phyloP scores from a whole-genome alignment of 1,140 invertebrate genomes.

The Dufourea novaeangliae region DNA sequence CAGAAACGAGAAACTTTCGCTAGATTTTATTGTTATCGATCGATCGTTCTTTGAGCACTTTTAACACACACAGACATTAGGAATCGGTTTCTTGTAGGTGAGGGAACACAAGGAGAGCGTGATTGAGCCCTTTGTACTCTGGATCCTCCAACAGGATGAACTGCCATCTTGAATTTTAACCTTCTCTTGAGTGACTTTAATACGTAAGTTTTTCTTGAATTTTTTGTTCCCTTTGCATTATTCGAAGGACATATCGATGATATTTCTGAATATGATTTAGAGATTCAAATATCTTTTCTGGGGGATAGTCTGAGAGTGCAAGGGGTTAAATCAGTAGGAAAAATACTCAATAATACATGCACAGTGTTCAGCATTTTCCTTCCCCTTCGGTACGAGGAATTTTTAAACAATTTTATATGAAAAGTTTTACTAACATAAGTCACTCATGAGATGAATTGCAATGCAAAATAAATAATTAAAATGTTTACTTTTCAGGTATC shows the following conservation, averaged over 20 bases:
- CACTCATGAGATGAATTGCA: too few species aligned
- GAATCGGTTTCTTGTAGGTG: background rate
- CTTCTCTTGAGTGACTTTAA: background rate
- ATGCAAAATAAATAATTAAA: too few species aligned
- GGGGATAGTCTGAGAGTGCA: background rate
- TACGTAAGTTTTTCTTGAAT: background rate
- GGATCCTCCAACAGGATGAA: too few species aligned
- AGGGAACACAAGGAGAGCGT: background rate
- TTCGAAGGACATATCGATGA: too few species aligned
- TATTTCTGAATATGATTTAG: too few species aligned
- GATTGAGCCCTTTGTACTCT: conserved; percentile 1
- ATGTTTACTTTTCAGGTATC: too few species aligned
- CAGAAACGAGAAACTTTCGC: background rate
- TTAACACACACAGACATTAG: background rate
- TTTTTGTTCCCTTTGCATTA: too few species aligned
- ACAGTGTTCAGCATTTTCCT: conserved; percentile 26
- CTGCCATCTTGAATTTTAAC: background rate
- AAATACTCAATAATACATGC: conserved; percentile 24
- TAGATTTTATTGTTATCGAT: conserved; percentile 25
- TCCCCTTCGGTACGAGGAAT: conserved; percentile 30
- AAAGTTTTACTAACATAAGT: too few species aligned
- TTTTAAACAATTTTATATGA: background rate
- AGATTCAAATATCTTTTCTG: too few species aligned
- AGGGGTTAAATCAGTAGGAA: background rate
- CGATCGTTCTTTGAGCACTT: conserved; percentile 24